phyloP scores from a whole-genome alignment of 2,797 vertebrate genomes.

The Coregonus suidteri region DNA sequence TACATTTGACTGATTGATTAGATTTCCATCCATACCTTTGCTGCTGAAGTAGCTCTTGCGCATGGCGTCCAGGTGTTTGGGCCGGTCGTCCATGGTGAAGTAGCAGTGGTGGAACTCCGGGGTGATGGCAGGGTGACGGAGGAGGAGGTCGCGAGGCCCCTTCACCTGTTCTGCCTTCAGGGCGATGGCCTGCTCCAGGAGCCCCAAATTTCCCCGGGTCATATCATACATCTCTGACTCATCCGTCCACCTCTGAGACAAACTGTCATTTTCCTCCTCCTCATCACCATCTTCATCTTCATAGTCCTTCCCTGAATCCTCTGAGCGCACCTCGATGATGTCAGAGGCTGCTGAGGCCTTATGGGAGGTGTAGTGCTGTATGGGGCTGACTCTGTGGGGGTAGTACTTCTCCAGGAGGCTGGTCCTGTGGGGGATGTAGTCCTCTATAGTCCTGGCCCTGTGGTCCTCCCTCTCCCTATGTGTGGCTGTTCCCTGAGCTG shows the following conservation, averaged over 20 bases:
- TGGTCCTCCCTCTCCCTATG: neutral
- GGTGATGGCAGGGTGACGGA: slow-evolving; percentile 51
- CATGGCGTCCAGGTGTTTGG: slow-evolving; percentile 84
- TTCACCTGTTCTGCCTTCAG: slow-evolving; percentile 95
- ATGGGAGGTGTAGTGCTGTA: slow-evolving; percentile 44
- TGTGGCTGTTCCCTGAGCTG: slow-evolving; percentile 71
- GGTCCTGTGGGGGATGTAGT: slow-evolving; percentile 1
- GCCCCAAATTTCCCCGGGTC: slow-evolving; percentile 93
- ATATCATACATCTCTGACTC: slow-evolving; percentile 96
- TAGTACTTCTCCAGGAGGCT: slow-evolving; percentile 5
- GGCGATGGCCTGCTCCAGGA: slow-evolving; percentile 96
- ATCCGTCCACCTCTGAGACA: slow-evolving; percentile 84
- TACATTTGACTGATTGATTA: no score
- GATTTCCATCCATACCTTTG: slow-evolving; percentile 79
- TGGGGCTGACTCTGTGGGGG: slow-evolving; percentile 7
- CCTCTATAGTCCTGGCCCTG: slow-evolving; percentile 44
- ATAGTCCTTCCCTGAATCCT: slow-evolving; percentile 83
- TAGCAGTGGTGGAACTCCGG: slow-evolving; percentile 76
- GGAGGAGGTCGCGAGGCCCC: slow-evolving; percentile 70
- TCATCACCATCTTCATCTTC: slow-evolving; percentile 58
- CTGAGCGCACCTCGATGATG: slow-evolving; percentile 86
- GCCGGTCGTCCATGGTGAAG: slow-evolving; percentile 83
- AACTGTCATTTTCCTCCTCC: slow-evolving; percentile 72
- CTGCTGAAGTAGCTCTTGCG: slow-evolving; percentile 89
- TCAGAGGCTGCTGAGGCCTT: slow-evolving; percentile 72